These are phyloP conservation scores for Struthidea cinerea DNA, from an alignment of 2,113 vertebrate species.

Conservation along the genomic window DNA sequence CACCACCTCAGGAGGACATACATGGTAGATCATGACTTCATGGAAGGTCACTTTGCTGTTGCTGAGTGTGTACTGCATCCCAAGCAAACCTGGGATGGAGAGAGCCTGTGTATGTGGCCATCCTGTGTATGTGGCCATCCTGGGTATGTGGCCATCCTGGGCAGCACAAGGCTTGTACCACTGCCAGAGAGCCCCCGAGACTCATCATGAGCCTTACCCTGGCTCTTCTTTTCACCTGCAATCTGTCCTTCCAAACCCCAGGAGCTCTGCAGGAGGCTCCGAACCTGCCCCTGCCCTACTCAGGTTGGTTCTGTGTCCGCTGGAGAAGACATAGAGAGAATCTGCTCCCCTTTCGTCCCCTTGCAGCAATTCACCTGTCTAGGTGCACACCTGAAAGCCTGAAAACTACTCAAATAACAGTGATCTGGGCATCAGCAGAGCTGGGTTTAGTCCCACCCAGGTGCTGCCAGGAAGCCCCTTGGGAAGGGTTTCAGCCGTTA, in stretches of 20 bases:
- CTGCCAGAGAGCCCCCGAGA: background rate
- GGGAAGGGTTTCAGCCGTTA: background rate
- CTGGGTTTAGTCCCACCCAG: background rate
- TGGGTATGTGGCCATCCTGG: too few species aligned
- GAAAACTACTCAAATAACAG: background rate
- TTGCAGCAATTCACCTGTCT: background rate
- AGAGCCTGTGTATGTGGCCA: background rate
- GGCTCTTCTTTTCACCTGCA: background rate
- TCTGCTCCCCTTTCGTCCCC: background rate
- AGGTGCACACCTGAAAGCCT: background rate
- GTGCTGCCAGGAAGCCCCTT: background rate
- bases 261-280: background rate
- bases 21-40: background rate
- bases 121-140: background rate
- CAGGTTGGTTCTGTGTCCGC: background rate
- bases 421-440: background rate
- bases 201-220: background rate
- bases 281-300: background rate
- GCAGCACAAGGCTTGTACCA: background rate
- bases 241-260: background rate
- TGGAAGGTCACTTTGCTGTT: background rate
- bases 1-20: background rate
- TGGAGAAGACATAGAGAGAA: background rate
- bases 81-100: background rate
- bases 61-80: rapidly evolving